Conservation (phyloP, 2,888 invertebrate species). For the Nymphalis c-album region DNA sequence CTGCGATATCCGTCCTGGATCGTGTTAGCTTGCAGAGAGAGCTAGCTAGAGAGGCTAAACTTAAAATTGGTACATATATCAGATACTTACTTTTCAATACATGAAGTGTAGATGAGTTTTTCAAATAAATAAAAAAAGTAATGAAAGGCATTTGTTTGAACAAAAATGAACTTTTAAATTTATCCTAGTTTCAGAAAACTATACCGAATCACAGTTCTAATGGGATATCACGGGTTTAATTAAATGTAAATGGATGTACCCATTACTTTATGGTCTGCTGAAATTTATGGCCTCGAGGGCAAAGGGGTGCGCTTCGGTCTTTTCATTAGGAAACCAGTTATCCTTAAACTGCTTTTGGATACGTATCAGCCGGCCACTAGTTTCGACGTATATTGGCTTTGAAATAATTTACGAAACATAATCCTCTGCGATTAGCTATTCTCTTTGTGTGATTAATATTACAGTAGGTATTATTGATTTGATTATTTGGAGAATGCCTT, state of each 20-base stretch:
- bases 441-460: background rate
- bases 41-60: too few species aligned
- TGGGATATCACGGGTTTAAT: conserved; percentile 25
- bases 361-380: conserved; percentile 6
- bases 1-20: too few species aligned
- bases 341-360: conserved; percentile 21
- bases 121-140: too few species aligned
- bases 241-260: conserved; percentile 27
- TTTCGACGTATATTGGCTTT: conserved; percentile 8
- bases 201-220: conserved; percentile 19
- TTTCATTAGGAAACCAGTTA: conserved; percentile 30
- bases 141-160: too few species aligned
- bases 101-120: too few species aligned
- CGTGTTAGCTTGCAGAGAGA: too few species aligned
- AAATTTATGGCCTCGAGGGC: conserved; percentile 30
- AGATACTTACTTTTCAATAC: too few species aligned
- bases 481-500: background rate
- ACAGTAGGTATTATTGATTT: background rate
- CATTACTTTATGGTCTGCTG: conserved; percentile 27
- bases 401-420: conserved; percentile 3
- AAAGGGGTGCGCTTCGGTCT: conserved; percentile 27
- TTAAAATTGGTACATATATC: too few species aligned
- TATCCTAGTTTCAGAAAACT: too few species aligned
- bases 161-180: too few species aligned
- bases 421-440: background rate